phyloP scores from a whole-genome alignment of 2,797 vertebrate species.

The Taeniopygia guttata region DNA sequence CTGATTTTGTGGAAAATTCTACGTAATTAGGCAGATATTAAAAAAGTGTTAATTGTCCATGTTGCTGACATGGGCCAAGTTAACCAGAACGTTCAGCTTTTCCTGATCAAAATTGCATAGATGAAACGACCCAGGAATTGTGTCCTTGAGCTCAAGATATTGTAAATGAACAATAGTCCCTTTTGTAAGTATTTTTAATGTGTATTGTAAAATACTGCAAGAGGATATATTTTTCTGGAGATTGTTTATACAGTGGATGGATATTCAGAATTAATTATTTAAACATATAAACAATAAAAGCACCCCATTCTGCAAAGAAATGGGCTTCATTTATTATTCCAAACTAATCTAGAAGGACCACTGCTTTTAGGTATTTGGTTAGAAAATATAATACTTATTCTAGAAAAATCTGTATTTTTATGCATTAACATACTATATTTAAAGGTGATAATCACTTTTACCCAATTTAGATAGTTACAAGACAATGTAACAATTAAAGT shows the following conservation, averaged over 20 bases:
- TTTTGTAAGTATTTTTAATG: slow-evolving; percentile 73
- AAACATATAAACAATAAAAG: slow-evolving; percentile 50
- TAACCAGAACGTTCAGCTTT: slow-evolving; percentile 21
- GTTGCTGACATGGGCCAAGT: slow-evolving; percentile 31
- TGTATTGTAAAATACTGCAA: slow-evolving; percentile 66
- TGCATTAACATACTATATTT: slow-evolving; percentile 17
- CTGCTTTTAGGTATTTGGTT: slow-evolving; percentile 5
- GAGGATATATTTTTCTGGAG: slow-evolving; percentile 74
- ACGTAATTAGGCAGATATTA: slow-evolving; percentile 61
- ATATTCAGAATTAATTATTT: slow-evolving; percentile 40
- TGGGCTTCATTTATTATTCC: slow-evolving; percentile 48
- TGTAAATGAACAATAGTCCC: slow-evolving; percentile 59
- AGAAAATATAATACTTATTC: slow-evolving; percentile 1
- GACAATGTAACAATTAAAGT: background rate
- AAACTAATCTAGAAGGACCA: slow-evolving; percentile 39
- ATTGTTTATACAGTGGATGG: slow-evolving; percentile 67
- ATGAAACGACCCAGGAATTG: slow-evolving; percentile 31
- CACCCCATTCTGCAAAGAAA: slow-evolving; percentile 10
- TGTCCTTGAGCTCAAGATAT: slow-evolving; percentile 41
- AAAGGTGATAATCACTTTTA: slow-evolving; percentile 43
- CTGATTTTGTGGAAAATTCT: slow-evolving; percentile 53
- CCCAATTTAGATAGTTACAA: slow-evolving; percentile 13
- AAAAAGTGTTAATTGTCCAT: slow-evolving; percentile 41
- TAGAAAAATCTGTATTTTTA: slow-evolving; percentile 21
- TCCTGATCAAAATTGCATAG: slow-evolving; percentile 39